Percentiles rank a stretch among this genome's conserved stretches.
These are phyloP conservation scores for Diarsia rubi DNA, from an alignment of 2,888 invertebrate species.

Conservation along the genomic window DNA sequence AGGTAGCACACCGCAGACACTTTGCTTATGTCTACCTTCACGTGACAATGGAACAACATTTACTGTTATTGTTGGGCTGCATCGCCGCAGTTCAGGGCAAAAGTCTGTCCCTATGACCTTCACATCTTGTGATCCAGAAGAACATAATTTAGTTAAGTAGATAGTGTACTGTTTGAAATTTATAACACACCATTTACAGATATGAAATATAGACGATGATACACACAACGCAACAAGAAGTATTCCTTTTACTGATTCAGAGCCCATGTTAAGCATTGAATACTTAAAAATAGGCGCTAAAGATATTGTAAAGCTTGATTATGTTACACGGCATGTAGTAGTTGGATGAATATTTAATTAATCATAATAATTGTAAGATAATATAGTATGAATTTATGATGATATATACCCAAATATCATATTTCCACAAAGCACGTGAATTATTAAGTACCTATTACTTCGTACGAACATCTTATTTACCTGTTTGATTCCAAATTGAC, in stretches of 20 bases:
- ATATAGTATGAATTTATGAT: not conserved
- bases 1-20: constrained; percentile 94
- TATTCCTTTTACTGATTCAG: not conserved
- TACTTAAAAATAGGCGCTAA: not conserved
- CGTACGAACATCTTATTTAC: constrained; percentile 79
- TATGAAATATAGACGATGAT: not conserved
- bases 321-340: not conserved
- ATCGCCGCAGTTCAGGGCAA: not conserved
- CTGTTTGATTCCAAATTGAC: constrained; percentile 94
- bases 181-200: not conserved
- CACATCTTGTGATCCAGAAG: not conserved
- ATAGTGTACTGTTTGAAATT: not conserved
- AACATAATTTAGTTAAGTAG: not conserved
- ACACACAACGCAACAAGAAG: not conserved
- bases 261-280: not conserved
- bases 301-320: not conserved
- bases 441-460: not conserved
- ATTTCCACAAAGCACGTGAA: not conserved
- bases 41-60: not conserved
- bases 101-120: not conserved
- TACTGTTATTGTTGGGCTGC: not conserved
- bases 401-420: not conserved
- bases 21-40: constrained; percentile 95
- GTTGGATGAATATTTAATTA: not conserved
- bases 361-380: not conserved